Base-by-base conservation (phyloP, 2,113 vertebrate species). In the Hippocampus abdominalis region DNA sequence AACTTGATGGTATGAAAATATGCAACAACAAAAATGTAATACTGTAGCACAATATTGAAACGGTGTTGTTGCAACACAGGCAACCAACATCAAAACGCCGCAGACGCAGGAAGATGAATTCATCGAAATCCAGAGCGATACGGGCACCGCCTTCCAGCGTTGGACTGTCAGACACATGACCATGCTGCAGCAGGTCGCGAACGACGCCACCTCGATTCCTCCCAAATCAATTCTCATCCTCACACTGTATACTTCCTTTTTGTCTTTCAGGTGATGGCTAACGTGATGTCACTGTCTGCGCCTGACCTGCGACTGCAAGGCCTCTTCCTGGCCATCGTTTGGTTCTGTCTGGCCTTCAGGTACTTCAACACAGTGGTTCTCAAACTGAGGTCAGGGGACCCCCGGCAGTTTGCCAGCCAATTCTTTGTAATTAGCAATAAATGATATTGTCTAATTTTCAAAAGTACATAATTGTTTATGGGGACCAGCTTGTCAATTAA, bases 61-160 rank as follows among this genome's bases (percentile, higher is more conserved):
- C 15, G 0, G 12, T 21, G 11, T 8, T 12, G 21, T 40, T 70
- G 12, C 70, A 21, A 69, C 32, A 69, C 66, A 99, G 97, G 94
- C 96, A 57, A 94, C 95, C 66, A 93, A 95, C 69, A 96, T 99
- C 66, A 98, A 98, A 88, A 96, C 94, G 32, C 94, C 96, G 46
- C 94, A 96, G 82, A 89, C 89, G 18, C 94, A 98, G 87, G 90
- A 96, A 16, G 97, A 98, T 44, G 97, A 99, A 80, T 98, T 99
- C 78, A 98, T 98, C 70, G 97, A 99, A 94, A 98, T 99, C 78
- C 97, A 99, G 84, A 97, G 95, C 68, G 94, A 95, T n/a, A 99
- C 97, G 1, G 97, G 96, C 7, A 98, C 95, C 0, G 95, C 96
- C 89, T 97, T 98, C 85, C 97, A 98, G 85, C 92, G 97, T 54